Base-by-base conservation (phyloP, 2,797 vertebrate species). In the Vireo griseus region DNA sequence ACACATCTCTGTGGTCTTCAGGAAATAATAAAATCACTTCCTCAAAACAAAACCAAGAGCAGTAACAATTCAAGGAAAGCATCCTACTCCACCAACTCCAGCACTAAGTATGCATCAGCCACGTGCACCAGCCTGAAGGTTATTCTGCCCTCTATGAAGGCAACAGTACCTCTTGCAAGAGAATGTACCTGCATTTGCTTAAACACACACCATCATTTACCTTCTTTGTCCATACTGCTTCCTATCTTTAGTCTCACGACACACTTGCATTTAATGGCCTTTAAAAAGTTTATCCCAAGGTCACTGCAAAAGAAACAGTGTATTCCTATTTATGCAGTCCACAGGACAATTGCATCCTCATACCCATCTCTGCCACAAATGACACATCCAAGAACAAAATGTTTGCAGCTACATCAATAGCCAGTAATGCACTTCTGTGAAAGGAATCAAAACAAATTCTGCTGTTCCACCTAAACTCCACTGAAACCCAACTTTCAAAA, bases 271-370 rank as follows among this genome's bases (percentile, higher is more conserved):
- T 83, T 55, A 83, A 75, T 15, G 54, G 44, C 52, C 51, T 92
- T 80, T 57, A 62, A 86, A 90, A 93, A n/a, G n/a, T 78, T 54
- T 62, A 84, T 85, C 52, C 75, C 86, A 95, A 93, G 67, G 77
- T 90, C 77, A 67, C 2, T 47, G 55, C n/a, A 66, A 91, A 74
- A 80, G 61, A 45, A 71, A 28, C 18, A 50, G 20, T 11, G 47
- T 33, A 84, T 54, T 61, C 50, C 67, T 54, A 19, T 80, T 84
- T 73, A 71, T 12, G 16, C 19, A 79, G 71, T 20, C 18, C 62
- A 86, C 29, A 63, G 71, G 33, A 81, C 52, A 75, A 58, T 4
- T 1, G 44, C 2, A 2, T 52, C 47, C 52, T 57, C 42, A 20
- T 0, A 52, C 20, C 29, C 57, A 85, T 59, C 84, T 65, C 55